Percentiles rank a stretch among this genome's conserved stretches.
phyloP scores from a whole-genome alignment of 2,113 vertebrate species.

The Solea solea region DNA sequence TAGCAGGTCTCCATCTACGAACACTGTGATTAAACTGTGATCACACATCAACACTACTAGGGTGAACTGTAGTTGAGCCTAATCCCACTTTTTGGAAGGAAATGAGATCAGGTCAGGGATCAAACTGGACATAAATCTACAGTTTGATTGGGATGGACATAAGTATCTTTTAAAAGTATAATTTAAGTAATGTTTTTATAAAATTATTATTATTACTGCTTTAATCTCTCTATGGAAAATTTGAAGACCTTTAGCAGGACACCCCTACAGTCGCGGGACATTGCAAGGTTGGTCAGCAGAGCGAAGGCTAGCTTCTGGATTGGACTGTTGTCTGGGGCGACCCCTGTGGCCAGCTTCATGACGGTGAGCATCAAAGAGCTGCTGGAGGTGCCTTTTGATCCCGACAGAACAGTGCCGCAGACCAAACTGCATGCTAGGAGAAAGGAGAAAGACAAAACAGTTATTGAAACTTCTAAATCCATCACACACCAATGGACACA shows the following conservation, averaged over 20 bases:
- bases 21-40: no score
- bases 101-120: no score
- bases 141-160: no score
- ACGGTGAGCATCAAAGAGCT: slow-evolving; percentile 87
- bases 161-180: no score
- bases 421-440: slow-evolving; percentile 89
- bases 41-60: no score
- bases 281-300: slow-evolving; percentile 89
- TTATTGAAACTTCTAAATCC: not conserved
- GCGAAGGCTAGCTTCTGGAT: slow-evolving; percentile 86
- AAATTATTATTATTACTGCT: no score
- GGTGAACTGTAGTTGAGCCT: no score
- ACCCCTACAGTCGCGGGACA: slow-evolving; percentile 91
- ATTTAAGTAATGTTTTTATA: no score
- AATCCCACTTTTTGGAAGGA: no score
- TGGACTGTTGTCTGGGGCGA: slow-evolving; percentile 78
- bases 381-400: slow-evolving; percentile 70
- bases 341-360: slow-evolving; percentile 88
- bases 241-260: slow-evolving; percentile 89
- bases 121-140: no score
- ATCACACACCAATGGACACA: not conserved
- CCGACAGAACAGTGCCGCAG: slow-evolving; percentile 74
- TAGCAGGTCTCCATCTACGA: no score
- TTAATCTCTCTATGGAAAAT: not conserved
- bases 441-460: slow-evolving; percentile 24